These are phyloP conservation scores for Oriolus oriolus DNA, from an alignment of 2,113 vertebrate genomes.

Conservation along the genomic window DNA sequence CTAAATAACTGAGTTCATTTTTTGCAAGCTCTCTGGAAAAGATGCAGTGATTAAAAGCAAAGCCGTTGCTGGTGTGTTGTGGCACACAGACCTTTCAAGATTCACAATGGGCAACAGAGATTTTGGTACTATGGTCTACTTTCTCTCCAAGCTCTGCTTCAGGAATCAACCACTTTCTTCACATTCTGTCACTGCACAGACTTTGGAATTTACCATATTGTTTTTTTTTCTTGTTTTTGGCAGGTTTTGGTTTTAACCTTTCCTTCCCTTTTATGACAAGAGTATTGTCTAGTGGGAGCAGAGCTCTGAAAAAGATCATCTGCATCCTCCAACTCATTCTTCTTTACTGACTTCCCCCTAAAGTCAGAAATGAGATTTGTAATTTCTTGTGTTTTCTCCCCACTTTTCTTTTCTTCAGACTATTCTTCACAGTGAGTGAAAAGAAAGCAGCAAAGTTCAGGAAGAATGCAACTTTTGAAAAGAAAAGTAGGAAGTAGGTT, in stretches of 20 bases:
- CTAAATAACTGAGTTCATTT: not conserved
- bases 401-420: not conserved
- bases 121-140: not conserved
- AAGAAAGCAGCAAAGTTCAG: not conserved
- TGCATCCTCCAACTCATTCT: not conserved
- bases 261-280: not conserved
- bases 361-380: not conserved
- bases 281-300: not conserved
- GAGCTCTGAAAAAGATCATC: not conserved
- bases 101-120: not conserved
- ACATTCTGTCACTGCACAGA: not conserved
- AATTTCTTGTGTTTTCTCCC: not conserved
- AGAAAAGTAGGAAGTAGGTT: not conserved
- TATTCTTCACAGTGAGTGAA: not conserved
- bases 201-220: not conserved
- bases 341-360: not conserved
- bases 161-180: not conserved
- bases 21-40: not conserved
- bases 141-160: not conserved
- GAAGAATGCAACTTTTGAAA: not conserved
- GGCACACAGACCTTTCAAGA: not conserved
- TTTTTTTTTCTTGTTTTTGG: not conserved
- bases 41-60: not conserved
- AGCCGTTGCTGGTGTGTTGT: not conserved
- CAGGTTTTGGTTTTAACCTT: not conserved